Base-by-base conservation (phyloP, 2,888 invertebrate genomes). In the Tholera decimalis region DNA sequence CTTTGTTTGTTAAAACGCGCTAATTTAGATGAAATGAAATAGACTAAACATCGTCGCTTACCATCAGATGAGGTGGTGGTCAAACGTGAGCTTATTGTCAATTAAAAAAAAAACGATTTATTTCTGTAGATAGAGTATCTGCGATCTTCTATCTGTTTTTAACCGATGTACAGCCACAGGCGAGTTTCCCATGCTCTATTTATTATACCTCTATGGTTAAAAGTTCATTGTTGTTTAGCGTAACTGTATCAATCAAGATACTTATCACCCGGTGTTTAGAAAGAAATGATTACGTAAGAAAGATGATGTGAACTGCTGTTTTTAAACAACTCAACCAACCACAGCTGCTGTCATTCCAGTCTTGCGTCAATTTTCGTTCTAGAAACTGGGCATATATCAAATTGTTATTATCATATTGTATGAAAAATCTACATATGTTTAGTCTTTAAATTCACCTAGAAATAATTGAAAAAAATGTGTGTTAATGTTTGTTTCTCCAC, bases 391-490 rank as follows among this genome's bases (percentile, higher is more conserved):
- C 11, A 11, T 47, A 43, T 72, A 77, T 80, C 50, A 56, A 62
- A 68, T 73, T 65, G 56, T 77, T 77, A 46, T 61, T 49, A 55
- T 33, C 28, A 22, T 37, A 46, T 44, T 24, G 8, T 54, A 24
- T 43, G n/a, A 56, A 28, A 43, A 56, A 47, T 26, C 18, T 26
- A 58, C 50, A 47, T 54, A 43, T 43, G 33, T 66, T 53, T 69
- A 55, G 13, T 24, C 57, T 64, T 78, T 64, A 50, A 41, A 11
- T 0, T 47, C 11, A 6, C 9, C 6, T 7, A 15, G 8, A 26
- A 15, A 49, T 57, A 59, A 64, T 69, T 44, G 56, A 28, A 47
- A 41, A 59, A 73, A 63, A 63, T 63, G 60, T 44, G 44, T 68
- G 60, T 30, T 22, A 26, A 46, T 28, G 39, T 18, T 63, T 33